phyloP scores from a whole-genome alignment of 1,140 invertebrate species.

The Thrips palmi region DNA sequence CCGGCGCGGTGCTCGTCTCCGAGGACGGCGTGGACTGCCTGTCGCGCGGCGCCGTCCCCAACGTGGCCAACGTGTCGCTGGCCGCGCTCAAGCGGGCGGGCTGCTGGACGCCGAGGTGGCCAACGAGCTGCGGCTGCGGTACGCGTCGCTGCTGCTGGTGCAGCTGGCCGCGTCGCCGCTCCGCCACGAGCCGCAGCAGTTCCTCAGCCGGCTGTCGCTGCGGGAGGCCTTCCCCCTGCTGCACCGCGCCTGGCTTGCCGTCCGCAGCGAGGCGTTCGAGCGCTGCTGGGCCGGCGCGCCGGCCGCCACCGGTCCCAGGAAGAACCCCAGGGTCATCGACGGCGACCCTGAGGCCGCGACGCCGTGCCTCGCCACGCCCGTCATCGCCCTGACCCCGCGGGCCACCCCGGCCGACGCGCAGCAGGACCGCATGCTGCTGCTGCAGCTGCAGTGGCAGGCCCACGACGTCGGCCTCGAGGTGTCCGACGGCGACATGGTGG shows the following conservation, averaged over 20 bases:
- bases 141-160: conserved; percentile 25
- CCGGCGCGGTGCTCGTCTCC: conserved; percentile 25
- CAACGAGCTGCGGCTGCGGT: conserved; percentile 22
- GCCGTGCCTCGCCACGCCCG: conserved; percentile 10
- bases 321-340: neutral
- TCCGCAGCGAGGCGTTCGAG: conserved; percentile 26
- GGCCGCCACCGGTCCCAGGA: conserved; percentile 1
- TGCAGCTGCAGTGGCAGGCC: conserved; percentile 23
- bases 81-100: conserved; percentile 1
- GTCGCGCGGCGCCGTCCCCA: neutral
- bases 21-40: conserved; percentile 24
- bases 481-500: conserved; percentile 22
- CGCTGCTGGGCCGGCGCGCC: conserved; percentile 27
- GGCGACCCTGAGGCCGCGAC: conserved; percentile 15
- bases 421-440: conserved; percentile 20
- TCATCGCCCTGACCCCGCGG: conserved; percentile 8
- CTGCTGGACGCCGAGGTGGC: conserved; percentile 5
- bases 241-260: conserved; percentile 27
- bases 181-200: conserved; percentile 15
- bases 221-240: conserved; percentile 29
- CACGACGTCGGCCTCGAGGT: conserved; percentile 25
- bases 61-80: neutral
- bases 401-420: conserved; percentile 15
- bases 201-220: conserved; percentile 15
- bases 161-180: conserved; percentile 23